These are phyloP conservation scores for Smutsia gigantea DNA, from an alignment of 2,797 vertebrate genomes.

Conservation along the genomic window DNA sequence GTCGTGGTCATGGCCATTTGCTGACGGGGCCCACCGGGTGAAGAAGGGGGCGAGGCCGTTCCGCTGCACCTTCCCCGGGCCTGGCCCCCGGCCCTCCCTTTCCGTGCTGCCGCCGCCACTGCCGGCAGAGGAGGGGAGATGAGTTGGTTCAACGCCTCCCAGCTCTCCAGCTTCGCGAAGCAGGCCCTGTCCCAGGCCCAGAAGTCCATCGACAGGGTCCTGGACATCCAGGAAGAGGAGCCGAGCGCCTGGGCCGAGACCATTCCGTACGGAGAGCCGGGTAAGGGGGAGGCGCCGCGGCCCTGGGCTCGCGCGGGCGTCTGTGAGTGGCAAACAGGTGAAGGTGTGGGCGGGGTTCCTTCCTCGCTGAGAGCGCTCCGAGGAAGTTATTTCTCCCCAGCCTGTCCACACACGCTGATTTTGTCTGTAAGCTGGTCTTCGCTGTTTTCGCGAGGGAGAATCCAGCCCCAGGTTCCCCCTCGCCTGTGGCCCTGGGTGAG, in stretches of 20 bases:
- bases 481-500: not conserved
- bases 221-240: constrained; percentile 97
- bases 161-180: constrained; percentile 97
- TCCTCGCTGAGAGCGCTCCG: no score
- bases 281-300: constrained; percentile 82
- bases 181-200: constrained; percentile 98
- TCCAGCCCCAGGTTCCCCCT: not conserved
- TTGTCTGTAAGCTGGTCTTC: not conserved
- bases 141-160: constrained; percentile 99
- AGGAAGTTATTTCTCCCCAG: not conserved
- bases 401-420: not conserved
- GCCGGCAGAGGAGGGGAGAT: constrained; percentile 81
- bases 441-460: not conserved
- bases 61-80: not conserved
- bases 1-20: not conserved
- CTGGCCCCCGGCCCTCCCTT: not conserved
- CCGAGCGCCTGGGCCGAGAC: constrained; percentile 90
- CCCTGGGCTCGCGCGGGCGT: not conserved
- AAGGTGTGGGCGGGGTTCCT: not conserved
- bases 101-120: not conserved
- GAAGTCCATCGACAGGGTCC: constrained; percentile 98
- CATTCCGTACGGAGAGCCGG: constrained; percentile 88
- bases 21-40: not conserved
- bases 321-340: not conserved
- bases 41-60: not conserved